Conservation (phyloP, 2,797 vertebrate genomes). For the Muraenolepis orangiensis region DNA sequence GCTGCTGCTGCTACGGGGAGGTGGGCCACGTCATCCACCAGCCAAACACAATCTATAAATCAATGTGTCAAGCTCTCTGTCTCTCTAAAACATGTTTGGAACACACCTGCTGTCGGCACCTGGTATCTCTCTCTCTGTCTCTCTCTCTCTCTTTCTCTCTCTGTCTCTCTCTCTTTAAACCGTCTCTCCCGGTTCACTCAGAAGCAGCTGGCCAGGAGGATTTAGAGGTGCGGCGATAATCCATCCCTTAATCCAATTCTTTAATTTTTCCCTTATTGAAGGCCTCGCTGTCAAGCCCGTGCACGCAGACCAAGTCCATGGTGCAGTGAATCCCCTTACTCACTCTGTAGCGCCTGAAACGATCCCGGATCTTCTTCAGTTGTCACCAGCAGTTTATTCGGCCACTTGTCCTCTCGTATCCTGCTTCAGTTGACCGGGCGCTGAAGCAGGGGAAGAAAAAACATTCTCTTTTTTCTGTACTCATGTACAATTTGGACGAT, state of each 20-base stretch:
- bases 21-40: conserved; percentile 49
- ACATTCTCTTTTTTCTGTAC: conserved; percentile 38
- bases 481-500: conserved; percentile 26
- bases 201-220: conserved; percentile 47
- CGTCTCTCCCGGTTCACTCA: conserved; percentile 30
- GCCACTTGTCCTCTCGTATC: conserved; percentile 1
- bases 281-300: conserved; percentile 31
- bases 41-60: conserved; percentile 45
- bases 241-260: conserved; percentile 66
- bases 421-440: conserved; percentile 49
- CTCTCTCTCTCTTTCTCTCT: background rate
- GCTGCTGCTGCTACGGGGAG: conserved; percentile 20
- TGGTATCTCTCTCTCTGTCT: background rate
- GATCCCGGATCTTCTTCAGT: conserved; percentile 38
- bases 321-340: conserved; percentile 24
- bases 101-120: background rate
- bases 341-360: conserved; percentile 11
- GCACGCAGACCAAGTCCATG: conserved; percentile 35
- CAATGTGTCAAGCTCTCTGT: conserved; percentile 23
- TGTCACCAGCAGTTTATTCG: conserved; percentile 50
- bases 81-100: conserved; percentile 21
- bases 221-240: conserved; percentile 55
- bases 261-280: conserved; percentile 50
- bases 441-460: conserved; percentile 53
- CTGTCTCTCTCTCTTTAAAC: background rate